Conservation (phyloP, 1,140 invertebrate species). For the Lepidurus couesii region DNA sequence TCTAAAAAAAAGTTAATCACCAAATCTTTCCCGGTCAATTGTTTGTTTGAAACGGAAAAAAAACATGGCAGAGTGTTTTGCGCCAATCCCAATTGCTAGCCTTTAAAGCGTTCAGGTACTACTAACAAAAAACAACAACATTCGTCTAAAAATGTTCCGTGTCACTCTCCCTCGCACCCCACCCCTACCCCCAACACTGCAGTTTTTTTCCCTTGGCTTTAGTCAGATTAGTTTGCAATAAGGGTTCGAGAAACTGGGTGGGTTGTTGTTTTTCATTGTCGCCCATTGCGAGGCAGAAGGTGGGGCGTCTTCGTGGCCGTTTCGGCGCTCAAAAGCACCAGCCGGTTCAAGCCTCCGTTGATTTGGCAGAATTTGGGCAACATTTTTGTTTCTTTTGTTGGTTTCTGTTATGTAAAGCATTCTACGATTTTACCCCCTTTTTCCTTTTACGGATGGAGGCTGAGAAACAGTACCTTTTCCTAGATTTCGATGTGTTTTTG, state of each 20-base stretch:
- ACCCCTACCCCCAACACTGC: not conserved
- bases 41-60: not conserved
- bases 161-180: conserved; percentile 1
- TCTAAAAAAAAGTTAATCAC: not conserved
- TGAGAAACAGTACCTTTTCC: not conserved
- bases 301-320: not conserved
- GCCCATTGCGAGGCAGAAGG: not conserved
- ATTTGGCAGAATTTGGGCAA: not conserved
- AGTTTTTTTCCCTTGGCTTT: conserved; percentile 14
- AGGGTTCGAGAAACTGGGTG: not conserved
- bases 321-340: conserved; percentile 4
- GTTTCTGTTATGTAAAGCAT: conserved; percentile 9
- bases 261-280: not conserved
- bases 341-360: not conserved
- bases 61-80: conserved; percentile 8
- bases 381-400: not conserved
- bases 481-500: not conserved
- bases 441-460: not conserved
- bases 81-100: conserved; percentile 20
- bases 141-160: not conserved
- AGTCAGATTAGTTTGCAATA: conserved; percentile 16
- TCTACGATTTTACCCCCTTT: not conserved
- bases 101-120: conserved; percentile 17
- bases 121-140: not conserved
- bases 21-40: conserved; percentile 10